phyloP scores from a whole-genome alignment of 2,797 vertebrate species.

The Calcarius lapponicus region DNA sequence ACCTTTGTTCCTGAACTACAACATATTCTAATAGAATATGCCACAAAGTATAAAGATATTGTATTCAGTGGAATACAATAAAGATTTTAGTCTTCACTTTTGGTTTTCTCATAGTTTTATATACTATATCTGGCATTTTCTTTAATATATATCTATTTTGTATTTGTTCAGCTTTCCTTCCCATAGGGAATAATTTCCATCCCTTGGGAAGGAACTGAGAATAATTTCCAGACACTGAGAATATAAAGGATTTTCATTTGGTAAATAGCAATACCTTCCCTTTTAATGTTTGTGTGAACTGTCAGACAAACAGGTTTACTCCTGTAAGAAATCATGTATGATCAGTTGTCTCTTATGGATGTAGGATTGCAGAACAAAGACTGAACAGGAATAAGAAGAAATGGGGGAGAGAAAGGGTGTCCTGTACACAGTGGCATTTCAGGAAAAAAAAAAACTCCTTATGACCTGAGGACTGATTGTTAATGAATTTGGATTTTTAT shows the following conservation, averaged over 20 bases:
- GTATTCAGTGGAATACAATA: no score
- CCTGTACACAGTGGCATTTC: background rate
- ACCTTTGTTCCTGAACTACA: background rate
- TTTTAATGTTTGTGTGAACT: background rate
- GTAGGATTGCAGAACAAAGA: background rate
- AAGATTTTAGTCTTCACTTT: background rate
- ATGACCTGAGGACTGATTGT: background rate
- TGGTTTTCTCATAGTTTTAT: background rate
- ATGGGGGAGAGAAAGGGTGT: accelerated
- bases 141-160: background rate
- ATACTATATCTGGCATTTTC: background rate
- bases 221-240: background rate
- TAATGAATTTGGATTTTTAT: background rate
- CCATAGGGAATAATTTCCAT: background rate
- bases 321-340: background rate
- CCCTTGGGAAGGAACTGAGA: background rate
- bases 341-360: background rate
- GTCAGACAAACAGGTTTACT: background rate
- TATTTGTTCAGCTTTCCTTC: background rate
- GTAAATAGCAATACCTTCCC: background rate
- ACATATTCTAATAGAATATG: background rate
- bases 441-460: background rate
- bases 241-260: background rate
- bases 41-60: background rate
- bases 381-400: background rate